Evolutionary conservation across 1,140 invertebrate species (phyloP), one percentile per base, ranked within the genome.

Genomic region (Steinernema khuongi): DNA sequence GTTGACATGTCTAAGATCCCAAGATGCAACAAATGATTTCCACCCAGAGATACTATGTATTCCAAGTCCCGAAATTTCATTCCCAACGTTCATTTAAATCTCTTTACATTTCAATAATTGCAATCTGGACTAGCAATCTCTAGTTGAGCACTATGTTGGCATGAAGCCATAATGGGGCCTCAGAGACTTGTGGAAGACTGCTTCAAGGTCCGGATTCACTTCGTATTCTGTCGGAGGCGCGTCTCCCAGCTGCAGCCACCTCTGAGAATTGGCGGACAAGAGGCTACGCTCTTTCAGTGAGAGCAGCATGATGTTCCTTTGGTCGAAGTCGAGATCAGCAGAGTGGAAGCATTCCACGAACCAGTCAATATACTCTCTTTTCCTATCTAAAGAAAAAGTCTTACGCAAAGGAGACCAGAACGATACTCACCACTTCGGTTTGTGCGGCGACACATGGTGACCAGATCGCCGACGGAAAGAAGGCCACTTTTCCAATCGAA

Each of bases 381-480:
- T 22, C 22, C 50, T 14, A 4, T 60, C 50, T 60, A 22, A 60
- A 60, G 50, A 26, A 60, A 60, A n/a, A 22, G 50, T 60, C 36
- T 11, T n/a, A n/a, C n/a, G n/a, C n/a, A n/a, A n/a, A n/a, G n/a
- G n/a, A n/a, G n/a, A n/a, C n/a, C n/a, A n/a, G n/a, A n/a, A n/a
- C n/a, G n/a, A n/a, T n/a, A n/a, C n/a, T n/a, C n/a, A n/a, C n/a
- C n/a, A n/a, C n/a, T n/a, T n/a, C n/a, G n/a, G n/a, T n/a, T n/a
- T n/a, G n/a, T n/a, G n/a, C n/a, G n/a, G n/a, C n/a, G n/a, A 22
- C 50, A 60, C 50, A 60, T 60, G 50, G 50, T 26, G 14, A 60
- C 50, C 11, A 60, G 19, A 60, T 60, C 50, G 4, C 26, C 50
- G 14, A 60, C 50, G 7, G 50, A n/a, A 26, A 60, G 50, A 14